Conservation (phyloP, 2,888 invertebrate genomes). For the Cryptus viduatorius region DNA sequence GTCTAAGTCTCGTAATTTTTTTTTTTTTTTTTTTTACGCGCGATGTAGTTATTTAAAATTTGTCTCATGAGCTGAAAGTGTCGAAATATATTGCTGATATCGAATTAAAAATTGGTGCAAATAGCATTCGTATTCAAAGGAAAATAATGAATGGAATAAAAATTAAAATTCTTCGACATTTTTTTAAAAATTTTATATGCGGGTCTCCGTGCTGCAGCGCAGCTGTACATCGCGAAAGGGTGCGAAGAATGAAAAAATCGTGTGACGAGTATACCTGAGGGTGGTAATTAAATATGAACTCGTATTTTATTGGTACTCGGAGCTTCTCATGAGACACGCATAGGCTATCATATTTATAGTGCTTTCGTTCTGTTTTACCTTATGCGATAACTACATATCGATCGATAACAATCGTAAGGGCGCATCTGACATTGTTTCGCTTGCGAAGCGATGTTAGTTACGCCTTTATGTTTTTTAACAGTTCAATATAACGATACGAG, state of each 20-base stretch:
- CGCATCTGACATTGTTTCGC: too few relatives aligned
- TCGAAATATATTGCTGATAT: neutral
- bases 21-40: neutral
- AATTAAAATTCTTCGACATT: too few relatives aligned
- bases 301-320: slow-evolving; percentile 46
- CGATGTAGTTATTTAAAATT: too few relatives aligned
- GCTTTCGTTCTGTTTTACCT: neutral
- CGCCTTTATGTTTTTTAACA: neutral
- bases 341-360: slow-evolving; percentile 13
- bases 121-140: neutral
- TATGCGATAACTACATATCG: neutral
- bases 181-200: too few relatives aligned
- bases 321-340: slow-evolving; percentile 19
- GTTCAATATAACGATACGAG: neutral
- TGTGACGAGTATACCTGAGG: neutral
- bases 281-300: slow-evolving; percentile 51
- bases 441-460: too few relatives aligned
- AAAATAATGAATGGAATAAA: neutral
- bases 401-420: too few relatives aligned
- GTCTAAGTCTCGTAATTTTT: neutral
- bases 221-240: neutral
- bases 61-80: neutral
- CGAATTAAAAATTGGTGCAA: neutral
- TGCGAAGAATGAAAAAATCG: neutral
- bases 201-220: too few relatives aligned